Base-by-base conservation (phyloP, 1,140 invertebrate genomes). In the Drosophila jambulina region DNA sequence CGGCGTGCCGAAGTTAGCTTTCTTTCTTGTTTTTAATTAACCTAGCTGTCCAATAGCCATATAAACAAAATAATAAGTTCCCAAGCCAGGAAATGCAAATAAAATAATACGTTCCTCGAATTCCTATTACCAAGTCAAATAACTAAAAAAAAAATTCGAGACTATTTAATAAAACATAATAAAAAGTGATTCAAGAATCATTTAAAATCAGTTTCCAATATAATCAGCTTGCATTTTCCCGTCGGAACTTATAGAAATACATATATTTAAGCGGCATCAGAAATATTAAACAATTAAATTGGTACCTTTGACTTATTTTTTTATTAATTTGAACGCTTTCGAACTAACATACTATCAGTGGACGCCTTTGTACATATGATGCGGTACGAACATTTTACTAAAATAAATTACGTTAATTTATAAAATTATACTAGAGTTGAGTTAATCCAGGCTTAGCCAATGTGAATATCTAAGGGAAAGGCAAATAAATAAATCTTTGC, bases 401-500 rank as follows among this genome's bases (percentile, higher is more conserved):
- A 12, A 29, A 8, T 29, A 38, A 21, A 12, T 48, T 19, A 2
- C 3, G 10, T 10, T 48, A 12, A 49, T 29, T 8, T 4, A 6
- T 25, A 1, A 23, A 19, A 23, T 19, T 8, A 1, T 4, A 4
- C 27, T 51, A 51, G 0, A 32, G n/a, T 19, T 32, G 1, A 9
- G 2, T 4, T 4, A 42, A 34, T 38, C 19, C 13, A n/a, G 12
- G 3, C 3, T 36, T 54, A 87, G 8, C 84, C 84, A 48, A 84
- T 87, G 19, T 78, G 77, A 23, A 88, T 83, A 65, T 80, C 84
- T 87, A 56, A 10, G 80, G 71, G 7, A 77, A 40, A 12, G 4
- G 21, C 5, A 29, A 43, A 15, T 25, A 49, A 15, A 45, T 46
- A 36, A 45, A 42, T 32, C 25, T 4, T 43, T 8, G 9, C 43